These are phyloP conservation scores for Solenopsis fugax DNA, from an alignment of 1,140 invertebrate species.

Conservation along the genomic window DNA sequence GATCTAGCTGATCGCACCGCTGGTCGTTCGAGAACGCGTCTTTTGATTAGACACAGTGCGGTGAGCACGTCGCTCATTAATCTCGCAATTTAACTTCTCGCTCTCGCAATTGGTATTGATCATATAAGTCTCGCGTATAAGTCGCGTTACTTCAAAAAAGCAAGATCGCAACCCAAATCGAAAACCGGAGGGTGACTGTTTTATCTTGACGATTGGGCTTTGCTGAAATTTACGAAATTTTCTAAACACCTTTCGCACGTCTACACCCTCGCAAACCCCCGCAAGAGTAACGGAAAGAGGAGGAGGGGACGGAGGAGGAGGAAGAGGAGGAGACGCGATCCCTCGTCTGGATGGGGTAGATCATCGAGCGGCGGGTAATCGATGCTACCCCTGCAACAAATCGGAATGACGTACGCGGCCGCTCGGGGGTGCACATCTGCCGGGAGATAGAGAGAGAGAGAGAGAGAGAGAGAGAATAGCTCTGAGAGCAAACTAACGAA, in stretches of 20 bases:
- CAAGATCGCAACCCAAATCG: neutral
- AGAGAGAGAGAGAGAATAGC: neutral
- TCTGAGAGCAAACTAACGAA: neutral
- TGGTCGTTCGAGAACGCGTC: neutral
- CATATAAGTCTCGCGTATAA: too few relatives aligned
- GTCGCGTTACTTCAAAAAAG: neutral
- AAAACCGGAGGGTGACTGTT: too few relatives aligned
- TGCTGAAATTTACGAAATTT: neutral
- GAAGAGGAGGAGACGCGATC: neutral
- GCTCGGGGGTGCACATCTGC: neutral
- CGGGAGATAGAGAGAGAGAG: neutral
- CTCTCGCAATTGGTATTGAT: neutral
- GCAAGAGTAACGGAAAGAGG: neutral
- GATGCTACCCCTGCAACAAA: slow-evolving; percentile 9
- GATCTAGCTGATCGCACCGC: neutral
- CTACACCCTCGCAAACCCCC: too few relatives aligned
- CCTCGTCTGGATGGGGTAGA: slow-evolving; percentile 19
- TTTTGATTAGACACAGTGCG: neutral
- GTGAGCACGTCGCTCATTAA: neutral
- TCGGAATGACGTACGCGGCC: slow-evolving; percentile 15
- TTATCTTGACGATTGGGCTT: neutral
- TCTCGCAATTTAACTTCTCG: neutral
- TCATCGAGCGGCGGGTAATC: slow-evolving; percentile 46
- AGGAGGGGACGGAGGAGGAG: neutral
- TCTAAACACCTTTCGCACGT: too few relatives aligned